Evolutionary conservation across 2,113 vertebrate species (phyloP).

Genomic region (Maccullochella peelii): DNA sequence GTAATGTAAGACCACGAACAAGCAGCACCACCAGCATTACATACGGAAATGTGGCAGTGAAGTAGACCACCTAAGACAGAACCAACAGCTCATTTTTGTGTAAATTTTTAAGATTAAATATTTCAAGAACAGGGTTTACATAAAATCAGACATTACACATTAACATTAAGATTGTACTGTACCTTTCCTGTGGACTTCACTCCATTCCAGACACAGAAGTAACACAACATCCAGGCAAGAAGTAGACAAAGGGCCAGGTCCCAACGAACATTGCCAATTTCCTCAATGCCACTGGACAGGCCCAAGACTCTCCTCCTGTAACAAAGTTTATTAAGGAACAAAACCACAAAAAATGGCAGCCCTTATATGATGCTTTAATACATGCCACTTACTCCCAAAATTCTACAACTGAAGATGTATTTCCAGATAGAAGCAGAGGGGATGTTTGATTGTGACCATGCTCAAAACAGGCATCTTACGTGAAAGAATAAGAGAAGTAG

Average conservation of each 20-base stretch:
- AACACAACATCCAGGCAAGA: constrained; percentile 87
- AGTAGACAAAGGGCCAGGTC: constrained; percentile 87
- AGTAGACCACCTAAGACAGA: constrained; percentile 91
- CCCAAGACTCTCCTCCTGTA: constrained; percentile 90
- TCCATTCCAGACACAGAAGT: constrained; percentile 90
- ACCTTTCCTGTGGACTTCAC: constrained; percentile 90
- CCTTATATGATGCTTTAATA: background rate
- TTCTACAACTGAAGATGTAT: constrained; percentile 89
- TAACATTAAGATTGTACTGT: background rate
- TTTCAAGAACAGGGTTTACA: background rate
- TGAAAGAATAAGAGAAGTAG: background rate
- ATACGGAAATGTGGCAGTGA: constrained; percentile 96
- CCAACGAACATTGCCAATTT: constrained; percentile 87
- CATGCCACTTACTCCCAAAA: constrained; percentile 95
- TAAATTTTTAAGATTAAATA: background rate
- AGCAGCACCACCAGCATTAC: constrained; percentile 91
- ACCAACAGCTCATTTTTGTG: background rate
- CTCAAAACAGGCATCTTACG: constrained; percentile 63
- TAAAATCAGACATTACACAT: background rate
- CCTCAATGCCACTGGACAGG: constrained; percentile 90
- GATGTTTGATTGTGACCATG: constrained; percentile 58
- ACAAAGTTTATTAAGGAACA: constrained; percentile 27
- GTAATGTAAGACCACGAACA: constrained; percentile 92
- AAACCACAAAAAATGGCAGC: background rate
- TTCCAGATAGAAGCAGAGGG: constrained; percentile 26